Conservation (phyloP, 2,797 vertebrate genomes). For the Pitangus sulphuratus region DNA sequence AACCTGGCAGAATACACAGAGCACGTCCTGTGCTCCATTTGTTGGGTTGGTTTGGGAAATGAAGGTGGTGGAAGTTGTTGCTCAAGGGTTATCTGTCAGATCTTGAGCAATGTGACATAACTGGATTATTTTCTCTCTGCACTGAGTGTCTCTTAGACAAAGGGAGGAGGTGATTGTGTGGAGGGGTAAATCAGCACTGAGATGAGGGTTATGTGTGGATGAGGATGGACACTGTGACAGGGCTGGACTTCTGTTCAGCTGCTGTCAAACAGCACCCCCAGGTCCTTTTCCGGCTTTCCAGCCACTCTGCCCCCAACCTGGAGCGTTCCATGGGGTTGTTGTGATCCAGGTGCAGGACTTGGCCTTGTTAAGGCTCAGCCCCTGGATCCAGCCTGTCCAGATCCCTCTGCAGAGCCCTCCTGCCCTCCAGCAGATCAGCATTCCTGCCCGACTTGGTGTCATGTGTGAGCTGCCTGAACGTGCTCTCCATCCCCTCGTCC, state of each 20-base stretch:
- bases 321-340: not conserved
- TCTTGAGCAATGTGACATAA: not conserved
- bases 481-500: rapidly evolving
- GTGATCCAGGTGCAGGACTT: not conserved
- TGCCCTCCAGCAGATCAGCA: not conserved
- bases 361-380: not conserved
- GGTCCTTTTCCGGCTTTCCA: not conserved
- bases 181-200: not conserved
- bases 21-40: rapidly evolving
- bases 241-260: not conserved
- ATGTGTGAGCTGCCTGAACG: not conserved
- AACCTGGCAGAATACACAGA: not conserved
- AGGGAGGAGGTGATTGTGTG: not conserved
- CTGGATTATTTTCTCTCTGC: not conserved
- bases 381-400: not conserved
- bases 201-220: not conserved
- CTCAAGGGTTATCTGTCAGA: not conserved
- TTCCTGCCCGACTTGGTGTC: not conserved
- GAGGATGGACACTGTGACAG: not conserved
- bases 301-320: not conserved
- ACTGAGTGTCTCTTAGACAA: not conserved
- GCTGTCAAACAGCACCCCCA: not conserved
- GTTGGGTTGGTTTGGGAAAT: not conserved
- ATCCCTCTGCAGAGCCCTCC: not conserved
- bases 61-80: not conserved